Conservation (phyloP, 2,113 vertebrate species). For the Hippotragus niger region DNA sequence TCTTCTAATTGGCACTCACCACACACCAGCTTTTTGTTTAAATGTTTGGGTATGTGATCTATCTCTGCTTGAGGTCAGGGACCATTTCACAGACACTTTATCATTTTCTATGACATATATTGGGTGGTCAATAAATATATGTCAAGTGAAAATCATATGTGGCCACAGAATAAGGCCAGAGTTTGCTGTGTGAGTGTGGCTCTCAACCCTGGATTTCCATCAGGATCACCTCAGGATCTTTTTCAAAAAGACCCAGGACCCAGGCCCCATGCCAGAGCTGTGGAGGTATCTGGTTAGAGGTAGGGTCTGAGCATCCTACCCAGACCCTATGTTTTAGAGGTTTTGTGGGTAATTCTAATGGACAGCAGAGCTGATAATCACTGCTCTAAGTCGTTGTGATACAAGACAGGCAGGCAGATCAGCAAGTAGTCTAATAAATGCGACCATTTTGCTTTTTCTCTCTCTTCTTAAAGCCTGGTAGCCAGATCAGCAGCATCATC, state of each 20-base stretch:
- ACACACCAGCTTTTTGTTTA: conserved; percentile 47
- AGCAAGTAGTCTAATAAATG: background rate
- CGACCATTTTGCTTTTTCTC: background rate
- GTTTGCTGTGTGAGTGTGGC: background rate
- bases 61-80: conserved; percentile 48
- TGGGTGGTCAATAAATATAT: conserved; percentile 37
- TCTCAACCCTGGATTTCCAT: background rate
- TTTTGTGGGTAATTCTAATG: background rate
- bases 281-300: background rate
- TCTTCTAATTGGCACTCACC: conserved; percentile 50
- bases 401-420: background rate
- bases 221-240: background rate
- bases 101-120: conserved; percentile 46
- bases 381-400: background rate
- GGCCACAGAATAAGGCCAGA: background rate
- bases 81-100: conserved; percentile 41
- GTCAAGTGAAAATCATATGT: conserved; percentile 39
- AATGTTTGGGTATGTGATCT: conserved; percentile 36
- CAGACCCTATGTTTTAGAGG: background rate
- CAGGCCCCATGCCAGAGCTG: background rate
- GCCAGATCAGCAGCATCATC: background rate
- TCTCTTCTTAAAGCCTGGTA: background rate
- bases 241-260: background rate
- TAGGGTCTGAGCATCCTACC: background rate
- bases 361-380: background rate